Evolutionary conservation across 2,797 vertebrate genomes (phyloP).

Genomic region (Tokudaia tokunoshimensis): DNA sequence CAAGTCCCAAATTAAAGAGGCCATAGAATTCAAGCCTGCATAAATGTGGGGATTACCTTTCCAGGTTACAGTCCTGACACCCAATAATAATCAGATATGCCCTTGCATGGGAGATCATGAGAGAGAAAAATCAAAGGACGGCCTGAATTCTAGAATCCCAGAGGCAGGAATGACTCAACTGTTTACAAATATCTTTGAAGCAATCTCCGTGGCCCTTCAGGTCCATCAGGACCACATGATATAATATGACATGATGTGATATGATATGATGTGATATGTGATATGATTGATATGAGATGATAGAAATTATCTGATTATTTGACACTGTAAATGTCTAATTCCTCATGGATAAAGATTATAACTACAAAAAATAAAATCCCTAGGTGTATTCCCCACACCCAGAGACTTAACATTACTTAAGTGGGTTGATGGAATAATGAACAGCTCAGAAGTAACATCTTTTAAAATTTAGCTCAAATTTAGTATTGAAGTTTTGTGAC

Average conservation of each 20-base stretch:
- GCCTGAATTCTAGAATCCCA: neutral
- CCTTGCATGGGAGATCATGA: neutral
- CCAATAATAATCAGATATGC: neutral
- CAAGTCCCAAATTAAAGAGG: neutral
- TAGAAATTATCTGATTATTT: neutral
- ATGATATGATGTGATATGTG: no score
- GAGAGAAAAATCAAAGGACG: neutral
- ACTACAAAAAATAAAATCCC: neutral
- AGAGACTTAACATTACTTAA: neutral
- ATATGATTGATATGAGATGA: neutral
- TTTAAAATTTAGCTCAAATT: slow-evolving; percentile 12
- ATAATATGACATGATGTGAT: no score
- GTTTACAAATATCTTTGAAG: fast-evolving
- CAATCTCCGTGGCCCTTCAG: neutral
- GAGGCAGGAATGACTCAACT: neutral
- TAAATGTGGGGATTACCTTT: fast-evolving
- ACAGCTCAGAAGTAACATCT: neutral
- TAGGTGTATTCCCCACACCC: neutral
- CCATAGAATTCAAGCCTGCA: neutral
- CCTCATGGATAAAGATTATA: neutral
- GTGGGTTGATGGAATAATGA: fast-evolving
- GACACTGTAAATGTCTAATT: neutral
- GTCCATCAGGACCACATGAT: neutral
- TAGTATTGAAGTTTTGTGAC: neutral
- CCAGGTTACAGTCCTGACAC: neutral